Evolutionary conservation across 2,113 vertebrate species (phyloP), one percentile per base, ranked within the genome.

Genomic region (Rhabdornis inornatus): DNA sequence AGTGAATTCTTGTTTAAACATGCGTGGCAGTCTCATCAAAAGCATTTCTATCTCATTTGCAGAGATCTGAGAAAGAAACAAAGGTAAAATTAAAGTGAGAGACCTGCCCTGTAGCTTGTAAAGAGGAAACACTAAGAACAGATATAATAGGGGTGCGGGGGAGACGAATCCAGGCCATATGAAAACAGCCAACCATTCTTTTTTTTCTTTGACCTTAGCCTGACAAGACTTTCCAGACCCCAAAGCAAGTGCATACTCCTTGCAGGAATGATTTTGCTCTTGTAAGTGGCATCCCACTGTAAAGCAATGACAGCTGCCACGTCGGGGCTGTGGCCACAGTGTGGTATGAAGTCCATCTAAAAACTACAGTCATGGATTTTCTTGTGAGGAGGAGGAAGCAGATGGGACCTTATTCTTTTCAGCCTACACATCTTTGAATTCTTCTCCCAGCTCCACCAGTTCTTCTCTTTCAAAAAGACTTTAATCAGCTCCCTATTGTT

Each of bases 1-100:
- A 18, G 99, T 99, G 97, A 99, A 99, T 95, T 99, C 99, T 97
- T 99, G 99, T 49, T 98, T 98, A 97, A 99, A 99, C 99, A 99
- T 99, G 87, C 94, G 97, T 27, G 99, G 99, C 93, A 99, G 98
- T 61, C 98, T 98, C 80, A 98, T 97, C 98, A 99, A 97, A 83
- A 99, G 98, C 63, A 98, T 98, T 94, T 99, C 99, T 52, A 99
- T 98, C 94, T 99, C 99, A 24, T 92, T 98, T 19, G 99, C 98
- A 16, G 99, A 99, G 83, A 99, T 99, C 99, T 99, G 96, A 83
- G 68, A 75, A 94, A 91, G 83, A 96, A 70, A 84, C 37, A 72
- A 93, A 80, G 55, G 52, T 61, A 91, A 93, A 87, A 96, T n/a
- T 66, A 44, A 61, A 92, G 33, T 91, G 52, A 82, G 49, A 93